A percentile compares a stretch with the other conserved stretches of the same genome.
Evolutionary conservation across 2,113 vertebrate species (phyloP).

Genomic region (Myrmecophaga tridactyla): DNA sequence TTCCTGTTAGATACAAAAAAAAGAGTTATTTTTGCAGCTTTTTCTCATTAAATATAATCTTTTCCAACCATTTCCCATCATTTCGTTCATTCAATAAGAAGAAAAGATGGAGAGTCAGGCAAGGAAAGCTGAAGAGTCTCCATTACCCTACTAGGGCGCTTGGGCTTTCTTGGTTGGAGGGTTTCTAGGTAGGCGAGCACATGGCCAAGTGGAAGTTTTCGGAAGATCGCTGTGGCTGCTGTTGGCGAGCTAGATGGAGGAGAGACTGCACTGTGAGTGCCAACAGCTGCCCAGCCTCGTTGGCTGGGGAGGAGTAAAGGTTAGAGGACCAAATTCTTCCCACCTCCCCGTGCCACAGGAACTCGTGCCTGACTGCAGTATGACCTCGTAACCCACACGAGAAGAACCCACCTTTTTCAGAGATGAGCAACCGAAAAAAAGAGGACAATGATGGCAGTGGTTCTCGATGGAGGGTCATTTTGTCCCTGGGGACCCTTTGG

Average conservation of each 20-base stretch:
- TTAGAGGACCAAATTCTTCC: neutral
- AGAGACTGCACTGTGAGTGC: neutral
- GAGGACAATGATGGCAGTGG: fast-evolving
- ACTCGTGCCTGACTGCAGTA: neutral
- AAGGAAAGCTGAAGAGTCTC: neutral
- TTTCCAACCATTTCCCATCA: neutral
- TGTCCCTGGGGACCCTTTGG: neutral
- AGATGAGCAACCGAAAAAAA: neutral
- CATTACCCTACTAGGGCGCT: neutral
- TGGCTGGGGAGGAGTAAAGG: neutral
- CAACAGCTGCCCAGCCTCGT: too few relatives aligned
- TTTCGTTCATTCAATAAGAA: neutral
- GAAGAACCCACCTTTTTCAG: neutral
- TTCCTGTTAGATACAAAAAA: neutral
- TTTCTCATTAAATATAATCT: neutral
- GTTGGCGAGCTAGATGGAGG: neutral
- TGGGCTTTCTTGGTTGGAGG: neutral
- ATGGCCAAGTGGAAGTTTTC: neutral
- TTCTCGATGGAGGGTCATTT: neutral
- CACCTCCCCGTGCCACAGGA: fast-evolving
- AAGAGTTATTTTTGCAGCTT: neutral
- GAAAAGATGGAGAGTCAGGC: neutral
- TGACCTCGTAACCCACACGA: neutral
- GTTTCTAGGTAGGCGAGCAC: too few relatives aligned
- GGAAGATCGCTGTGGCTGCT: neutral